phyloP scores from a whole-genome alignment of 1,140 invertebrate genomes.

The Sitobion miscanthi region DNA sequence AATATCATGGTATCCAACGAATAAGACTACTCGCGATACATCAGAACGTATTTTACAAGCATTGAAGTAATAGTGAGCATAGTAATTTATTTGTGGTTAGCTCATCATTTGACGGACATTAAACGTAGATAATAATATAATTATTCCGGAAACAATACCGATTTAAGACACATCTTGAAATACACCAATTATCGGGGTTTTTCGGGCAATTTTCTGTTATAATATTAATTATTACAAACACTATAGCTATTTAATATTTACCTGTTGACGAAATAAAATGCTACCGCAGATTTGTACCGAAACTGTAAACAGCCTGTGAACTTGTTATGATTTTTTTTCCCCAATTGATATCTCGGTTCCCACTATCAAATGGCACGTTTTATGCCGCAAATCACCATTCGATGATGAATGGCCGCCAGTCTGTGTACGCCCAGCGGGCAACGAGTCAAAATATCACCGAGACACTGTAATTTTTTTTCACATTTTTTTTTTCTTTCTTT shows the following conservation, averaged over 20 bases:
- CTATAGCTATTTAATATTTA: background rate
- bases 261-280: background rate
- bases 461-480: slow-evolving; percentile 45
- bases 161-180: too few species aligned
- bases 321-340: background rate
- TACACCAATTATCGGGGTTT: background rate
- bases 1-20: too few species aligned
- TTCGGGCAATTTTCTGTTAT: background rate
- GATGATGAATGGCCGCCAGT: slow-evolving; percentile 30
- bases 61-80: too few species aligned
- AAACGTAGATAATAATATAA: too few species aligned
- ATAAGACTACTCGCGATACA: too few species aligned
- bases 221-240: background rate
- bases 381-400: background rate
- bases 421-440: slow-evolving; percentile 47
- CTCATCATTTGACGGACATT: too few species aligned
- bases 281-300: background rate
- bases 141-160: too few species aligned
- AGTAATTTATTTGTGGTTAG: too few species aligned
- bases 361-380: slow-evolving; percentile 16
- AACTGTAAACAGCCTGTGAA: background rate
- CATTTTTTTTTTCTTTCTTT: slow-evolving; percentile 18
- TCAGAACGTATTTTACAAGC: too few species aligned
- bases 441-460: slow-evolving; percentile 46
- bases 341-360: background rate